Evolutionary conservation across 2,797 vertebrate genomes (phyloP).

Genomic region (Mareca penelope): DNA sequence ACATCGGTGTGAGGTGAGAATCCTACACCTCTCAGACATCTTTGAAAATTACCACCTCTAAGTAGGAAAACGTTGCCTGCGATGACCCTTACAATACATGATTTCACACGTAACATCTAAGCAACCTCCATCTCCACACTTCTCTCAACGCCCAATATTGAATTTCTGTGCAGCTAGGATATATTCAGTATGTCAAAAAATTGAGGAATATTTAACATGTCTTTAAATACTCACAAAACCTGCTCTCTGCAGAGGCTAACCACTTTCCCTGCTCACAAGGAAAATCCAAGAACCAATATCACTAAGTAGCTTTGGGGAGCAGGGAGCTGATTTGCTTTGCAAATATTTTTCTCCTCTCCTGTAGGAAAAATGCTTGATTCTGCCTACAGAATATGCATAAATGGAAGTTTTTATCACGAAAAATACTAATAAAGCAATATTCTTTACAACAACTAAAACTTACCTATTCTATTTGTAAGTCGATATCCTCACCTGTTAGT

Average conservation of each 20-base stretch:
- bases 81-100: neutral
- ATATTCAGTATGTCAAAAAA: neutral
- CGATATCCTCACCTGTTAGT: neutral
- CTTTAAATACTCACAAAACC: neutral
- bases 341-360: neutral
- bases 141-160: neutral
- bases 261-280: neutral
- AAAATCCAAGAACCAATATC: neutral
- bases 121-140: neutral
- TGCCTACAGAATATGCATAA: neutral
- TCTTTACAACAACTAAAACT: neutral
- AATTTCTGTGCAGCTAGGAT: neutral
- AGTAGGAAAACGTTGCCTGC: neutral
- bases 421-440: neutral
- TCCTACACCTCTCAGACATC: neutral
- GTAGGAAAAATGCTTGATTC: neutral
- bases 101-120: neutral
- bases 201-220: neutral
- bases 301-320: neutral
- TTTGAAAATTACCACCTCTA: neutral
- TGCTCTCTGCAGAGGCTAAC: neutral
- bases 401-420: neutral
- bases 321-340: neutral
- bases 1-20: neutral
- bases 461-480: neutral